These are phyloP conservation scores for Hemiscyllium ocellatum DNA, from an alignment of 2,113 vertebrate genomes.

Conservation along the genomic window DNA sequence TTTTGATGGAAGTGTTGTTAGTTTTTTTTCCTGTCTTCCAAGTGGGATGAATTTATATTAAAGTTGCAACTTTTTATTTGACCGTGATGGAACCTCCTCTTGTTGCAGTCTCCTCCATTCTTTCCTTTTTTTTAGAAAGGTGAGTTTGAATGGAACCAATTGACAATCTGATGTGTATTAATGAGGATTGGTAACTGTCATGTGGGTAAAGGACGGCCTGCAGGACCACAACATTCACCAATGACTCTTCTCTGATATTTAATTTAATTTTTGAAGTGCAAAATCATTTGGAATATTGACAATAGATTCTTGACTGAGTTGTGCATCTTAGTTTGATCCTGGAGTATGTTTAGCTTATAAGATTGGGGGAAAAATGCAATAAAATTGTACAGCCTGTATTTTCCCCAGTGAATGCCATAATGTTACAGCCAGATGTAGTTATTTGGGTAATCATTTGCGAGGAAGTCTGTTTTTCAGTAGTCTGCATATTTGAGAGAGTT, in stretches of 20 bases:
- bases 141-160: too few relatives aligned
- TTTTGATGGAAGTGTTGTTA: background rate
- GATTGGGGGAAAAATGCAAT: background rate
- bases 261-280: background rate
- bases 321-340: background rate
- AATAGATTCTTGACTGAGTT: background rate
- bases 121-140: too few relatives aligned
- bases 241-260: background rate
- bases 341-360: background rate
- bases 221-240: background rate
- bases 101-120: background rate
- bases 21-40: background rate
- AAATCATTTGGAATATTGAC: background rate
- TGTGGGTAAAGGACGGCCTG: background rate
- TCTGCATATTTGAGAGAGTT: background rate
- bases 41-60: background rate
- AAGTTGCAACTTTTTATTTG: background rate
- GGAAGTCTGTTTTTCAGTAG: background rate
- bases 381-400: background rate
- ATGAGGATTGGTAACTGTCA: background rate
- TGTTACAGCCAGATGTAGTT: background rate
- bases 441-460: background rate
- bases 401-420: background rate
- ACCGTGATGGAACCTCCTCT: background rate
- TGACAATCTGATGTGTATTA: background rate